phyloP scores from a whole-genome alignment of 2,888 invertebrate genomes.

The Xylota sylvarum region DNA sequence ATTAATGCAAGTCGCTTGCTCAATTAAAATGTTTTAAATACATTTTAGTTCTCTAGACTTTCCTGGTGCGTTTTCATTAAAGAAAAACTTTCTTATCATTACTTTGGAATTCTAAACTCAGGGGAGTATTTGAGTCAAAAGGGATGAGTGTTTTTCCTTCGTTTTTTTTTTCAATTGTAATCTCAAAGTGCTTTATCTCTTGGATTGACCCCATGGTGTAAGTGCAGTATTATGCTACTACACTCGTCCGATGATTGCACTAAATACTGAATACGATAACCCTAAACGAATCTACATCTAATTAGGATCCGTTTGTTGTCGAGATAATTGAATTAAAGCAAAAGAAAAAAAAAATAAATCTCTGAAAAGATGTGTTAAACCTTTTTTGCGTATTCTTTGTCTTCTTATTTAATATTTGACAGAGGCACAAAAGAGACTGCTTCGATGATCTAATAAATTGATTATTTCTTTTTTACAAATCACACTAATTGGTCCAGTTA shows the following conservation, averaged over 20 bases:
- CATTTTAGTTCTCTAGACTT: constrained; percentile 65
- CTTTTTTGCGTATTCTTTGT: constrained; percentile 3
- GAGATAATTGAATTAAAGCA: constrained; percentile 8
- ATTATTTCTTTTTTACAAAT: constrained; percentile 18
- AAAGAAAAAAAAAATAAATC: constrained; percentile 6
- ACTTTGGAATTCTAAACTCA: constrained; percentile 4
- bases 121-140: constrained; percentile 29
- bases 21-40: constrained; percentile 73
- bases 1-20: constrained; percentile 66
- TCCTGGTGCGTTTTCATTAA: constrained; percentile 40
- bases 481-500: constrained; percentile 27
- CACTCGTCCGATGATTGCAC: constrained; percentile 24
- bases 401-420: background rate
- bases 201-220: constrained; percentile 47
- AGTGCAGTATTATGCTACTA: constrained; percentile 49
- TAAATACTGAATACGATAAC: constrained; percentile 43
- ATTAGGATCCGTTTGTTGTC: constrained; percentile 22
- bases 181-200: constrained; percentile 61
- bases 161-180: constrained; percentile 12
- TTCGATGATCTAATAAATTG: constrained; percentile 13
- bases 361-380: background rate
- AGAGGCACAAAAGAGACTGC: background rate
- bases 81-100: constrained; percentile 34
- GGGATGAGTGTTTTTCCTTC: constrained; percentile 28
- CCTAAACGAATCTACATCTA: constrained; percentile 35